Conservation (phyloP, 1,140 invertebrate species). For the Drosophila lini region DNA sequence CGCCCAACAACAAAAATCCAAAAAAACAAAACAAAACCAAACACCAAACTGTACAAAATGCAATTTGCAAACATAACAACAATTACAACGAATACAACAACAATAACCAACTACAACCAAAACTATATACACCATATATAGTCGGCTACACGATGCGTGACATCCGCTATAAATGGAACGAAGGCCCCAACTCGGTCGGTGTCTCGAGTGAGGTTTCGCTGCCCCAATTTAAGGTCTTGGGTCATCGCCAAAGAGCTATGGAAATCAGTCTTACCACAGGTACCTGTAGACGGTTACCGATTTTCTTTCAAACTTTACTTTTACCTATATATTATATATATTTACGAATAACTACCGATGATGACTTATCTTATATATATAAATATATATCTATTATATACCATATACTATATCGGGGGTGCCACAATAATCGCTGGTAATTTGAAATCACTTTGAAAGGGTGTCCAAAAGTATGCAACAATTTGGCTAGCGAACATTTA, state of each 20-base stretch:
- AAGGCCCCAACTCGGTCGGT: constrained; percentile 95
- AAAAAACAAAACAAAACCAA: constrained; percentile 37
- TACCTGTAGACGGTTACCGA: constrained; percentile 87
- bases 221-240: constrained; percentile 97
- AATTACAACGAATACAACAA: constrained; percentile 42
- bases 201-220: constrained; percentile 96
- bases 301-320: constrained; percentile 79
- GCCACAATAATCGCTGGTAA: constrained; percentile 5
- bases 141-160: constrained; percentile 99
- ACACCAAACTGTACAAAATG: constrained; percentile 54
- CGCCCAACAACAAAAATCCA: constrained; percentile 39
- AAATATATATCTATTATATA: constrained; percentile 48
- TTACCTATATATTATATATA: constrained; percentile 67
- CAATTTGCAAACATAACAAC: constrained; percentile 41
- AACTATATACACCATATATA: constrained; percentile 85
- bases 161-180: constrained; percentile 98
- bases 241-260: constrained; percentile 94
- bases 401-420: constrained; percentile 12
- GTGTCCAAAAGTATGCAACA: background rate
- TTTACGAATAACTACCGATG: constrained; percentile 42
- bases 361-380: constrained; percentile 48
- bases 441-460: constrained; percentile 10
- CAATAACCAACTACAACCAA: constrained; percentile 29
- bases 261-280: constrained; percentile 96
- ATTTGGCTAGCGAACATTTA: background rate